phyloP scores from a whole-genome alignment of 1,140 invertebrate genomes.

The Trialeurodes vaporariorum region DNA sequence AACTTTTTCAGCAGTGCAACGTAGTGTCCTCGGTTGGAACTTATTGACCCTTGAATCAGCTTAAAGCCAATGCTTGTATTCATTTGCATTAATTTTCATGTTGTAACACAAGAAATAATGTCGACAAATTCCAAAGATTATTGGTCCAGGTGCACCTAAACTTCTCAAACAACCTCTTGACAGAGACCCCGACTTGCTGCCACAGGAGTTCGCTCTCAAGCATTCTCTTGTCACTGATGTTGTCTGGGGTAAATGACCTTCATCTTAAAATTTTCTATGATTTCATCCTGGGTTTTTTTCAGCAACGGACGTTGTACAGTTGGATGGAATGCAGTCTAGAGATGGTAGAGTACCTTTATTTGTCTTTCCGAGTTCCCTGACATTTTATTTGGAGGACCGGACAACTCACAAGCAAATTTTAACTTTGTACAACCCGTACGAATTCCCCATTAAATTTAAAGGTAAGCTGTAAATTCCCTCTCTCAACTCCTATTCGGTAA shows the following conservation, averaged over 20 bases:
- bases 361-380: slow-evolving; percentile 64
- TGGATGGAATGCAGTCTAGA: neutral
- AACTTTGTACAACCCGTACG: slow-evolving; percentile 80
- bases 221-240: no score
- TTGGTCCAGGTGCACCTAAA: no score
- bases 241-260: neutral
- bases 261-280: neutral
- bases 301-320: neutral
- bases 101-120: neutral
- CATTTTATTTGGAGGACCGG: slow-evolving; percentile 64
- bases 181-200: no score
- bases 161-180: no score
- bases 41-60: no score
- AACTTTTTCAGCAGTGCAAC: no score
- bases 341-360: slow-evolving; percentile 56
- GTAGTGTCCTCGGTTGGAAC: no score
- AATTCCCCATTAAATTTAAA: slow-evolving; percentile 73
- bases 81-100: no score
- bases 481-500: slow-evolving; percentile 25
- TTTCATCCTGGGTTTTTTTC: neutral
- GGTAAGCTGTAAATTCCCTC: slow-evolving; percentile 41
- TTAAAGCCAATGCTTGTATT: no score
- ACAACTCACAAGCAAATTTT: slow-evolving; percentile 68
- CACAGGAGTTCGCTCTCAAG: no score
- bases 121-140: neutral